Percentiles rank a stretch among this genome's conserved stretches.
Evolutionary conservation across 2,113 vertebrate species (phyloP).

Genomic region (Lates calcarifer): DNA sequence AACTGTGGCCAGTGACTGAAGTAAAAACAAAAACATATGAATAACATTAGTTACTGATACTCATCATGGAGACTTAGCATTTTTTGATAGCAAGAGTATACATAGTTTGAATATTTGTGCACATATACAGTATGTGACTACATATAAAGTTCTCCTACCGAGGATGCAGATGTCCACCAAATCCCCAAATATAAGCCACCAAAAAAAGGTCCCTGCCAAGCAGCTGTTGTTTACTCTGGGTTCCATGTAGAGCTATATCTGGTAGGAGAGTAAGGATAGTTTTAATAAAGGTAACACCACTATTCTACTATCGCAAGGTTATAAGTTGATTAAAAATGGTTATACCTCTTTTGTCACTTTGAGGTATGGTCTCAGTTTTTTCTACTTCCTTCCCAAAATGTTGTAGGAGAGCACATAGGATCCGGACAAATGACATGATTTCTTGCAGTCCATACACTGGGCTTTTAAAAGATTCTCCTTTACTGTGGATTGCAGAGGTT

Average conservation of each 20-base stretch:
- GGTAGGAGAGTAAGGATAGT: background rate
- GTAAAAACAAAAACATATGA: slow-evolving; percentile 14
- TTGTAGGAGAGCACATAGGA: slow-evolving; percentile 84
- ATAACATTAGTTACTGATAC: background rate
- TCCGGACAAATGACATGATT: slow-evolving; percentile 83
- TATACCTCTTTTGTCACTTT: slow-evolving; percentile 60
- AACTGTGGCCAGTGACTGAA: slow-evolving; percentile 86
- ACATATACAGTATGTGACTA: background rate
- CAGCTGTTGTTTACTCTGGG: slow-evolving; percentile 35
- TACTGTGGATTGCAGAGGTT: slow-evolving; percentile 66
- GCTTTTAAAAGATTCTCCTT: slow-evolving; percentile 41
- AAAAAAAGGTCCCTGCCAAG: slow-evolving; percentile 84
- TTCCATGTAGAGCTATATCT: slow-evolving; percentile 22
- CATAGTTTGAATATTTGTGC: background rate
- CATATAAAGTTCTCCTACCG: slow-evolving; percentile 76
- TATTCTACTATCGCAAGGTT: background rate
- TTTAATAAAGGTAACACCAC: background rate
- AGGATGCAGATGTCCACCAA: slow-evolving; percentile 87
- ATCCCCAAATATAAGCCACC: slow-evolving; percentile 89
- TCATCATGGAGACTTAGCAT: background rate
- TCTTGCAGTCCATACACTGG: slow-evolving; percentile 81
- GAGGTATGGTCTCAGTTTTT: slow-evolving; percentile 22
- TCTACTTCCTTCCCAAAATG: slow-evolving; percentile 58
- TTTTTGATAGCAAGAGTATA: background rate
- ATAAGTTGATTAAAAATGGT: background rate